These are phyloP conservation scores for Eristalis intricaria DNA, from an alignment of 2,888 invertebrate genomes.

Conservation along the genomic window DNA sequence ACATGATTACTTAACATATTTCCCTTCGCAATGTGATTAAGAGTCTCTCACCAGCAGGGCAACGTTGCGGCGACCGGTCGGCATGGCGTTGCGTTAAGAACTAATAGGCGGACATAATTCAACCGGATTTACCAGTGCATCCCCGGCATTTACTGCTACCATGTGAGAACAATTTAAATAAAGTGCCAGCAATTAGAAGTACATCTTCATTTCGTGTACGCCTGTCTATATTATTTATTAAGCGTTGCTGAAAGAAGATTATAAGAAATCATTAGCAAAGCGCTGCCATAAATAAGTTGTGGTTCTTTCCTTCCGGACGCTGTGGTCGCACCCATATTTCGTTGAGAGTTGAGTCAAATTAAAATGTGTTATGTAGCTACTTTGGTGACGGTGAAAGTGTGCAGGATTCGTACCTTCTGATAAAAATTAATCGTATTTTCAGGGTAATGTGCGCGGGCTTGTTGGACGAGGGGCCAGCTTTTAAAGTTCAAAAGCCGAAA, in stretches of 20 bases:
- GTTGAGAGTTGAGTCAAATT: slow-evolving; percentile 18
- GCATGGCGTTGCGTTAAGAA: slow-evolving; percentile 14
- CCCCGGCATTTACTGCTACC: slow-evolving; percentile 63
- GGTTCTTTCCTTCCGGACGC: background rate
- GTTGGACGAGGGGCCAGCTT: too few relatives aligned
- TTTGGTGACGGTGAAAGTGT: background rate
- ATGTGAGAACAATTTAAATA: slow-evolving; percentile 71
- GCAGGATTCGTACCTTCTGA: background rate
- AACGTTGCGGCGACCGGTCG: slow-evolving; percentile 4
- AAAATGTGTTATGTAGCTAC: background rate
- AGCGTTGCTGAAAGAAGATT: slow-evolving; percentile 45
- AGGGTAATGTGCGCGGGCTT: background rate
- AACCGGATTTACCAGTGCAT: slow-evolving; percentile 60
- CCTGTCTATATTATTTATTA: slow-evolving; percentile 66
- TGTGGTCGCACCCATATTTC: slow-evolving; percentile 26
- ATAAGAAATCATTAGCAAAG: slow-evolving; percentile 59
- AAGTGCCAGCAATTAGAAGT: slow-evolving; percentile 68
- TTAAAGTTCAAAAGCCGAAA: background rate
- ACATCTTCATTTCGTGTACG: slow-evolving; percentile 69
- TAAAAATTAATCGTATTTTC: background rate
- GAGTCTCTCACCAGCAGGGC: slow-evolving; percentile 35
- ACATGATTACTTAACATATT: slow-evolving; percentile 51
- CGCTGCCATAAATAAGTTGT: slow-evolving; percentile 42
- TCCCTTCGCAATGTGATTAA: slow-evolving; percentile 50
- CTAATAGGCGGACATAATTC: slow-evolving; percentile 64